These are phyloP conservation scores for Notothenia coriiceps DNA, from an alignment of 2,113 vertebrate genomes.

Conservation along the genomic window DNA sequence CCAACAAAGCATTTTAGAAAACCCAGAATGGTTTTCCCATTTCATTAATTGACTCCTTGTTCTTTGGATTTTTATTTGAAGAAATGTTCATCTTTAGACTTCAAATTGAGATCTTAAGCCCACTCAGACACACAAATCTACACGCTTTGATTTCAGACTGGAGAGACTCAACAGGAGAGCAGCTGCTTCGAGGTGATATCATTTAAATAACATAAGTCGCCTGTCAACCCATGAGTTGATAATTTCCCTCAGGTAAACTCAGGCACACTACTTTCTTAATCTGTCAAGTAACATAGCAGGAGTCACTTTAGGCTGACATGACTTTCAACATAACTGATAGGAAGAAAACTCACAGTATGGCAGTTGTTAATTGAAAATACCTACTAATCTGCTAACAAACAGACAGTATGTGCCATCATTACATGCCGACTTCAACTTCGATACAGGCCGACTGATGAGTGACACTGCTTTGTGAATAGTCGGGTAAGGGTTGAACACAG, in stretches of 20 bases:
- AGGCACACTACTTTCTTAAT: constrained; percentile 64
- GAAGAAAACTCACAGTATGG: constrained; percentile 38
- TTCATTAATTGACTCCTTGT: constrained; percentile 5
- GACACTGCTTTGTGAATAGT: not conserved
- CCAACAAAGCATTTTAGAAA: not conserved
- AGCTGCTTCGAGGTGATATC: constrained; percentile 76
- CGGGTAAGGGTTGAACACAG: constrained; percentile 1
- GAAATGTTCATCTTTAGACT: constrained; percentile 27
- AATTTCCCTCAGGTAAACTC: constrained; percentile 77
- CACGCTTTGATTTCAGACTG: constrained; percentile 49
- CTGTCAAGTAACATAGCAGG: constrained; percentile 59
- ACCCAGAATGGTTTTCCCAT: constrained; percentile 1
- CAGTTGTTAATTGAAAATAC: constrained; percentile 49
- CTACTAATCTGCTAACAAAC: constrained; percentile 21
- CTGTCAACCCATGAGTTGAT: constrained; percentile 72
- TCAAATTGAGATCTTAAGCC: constrained; percentile 26
- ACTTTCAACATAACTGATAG: constrained; percentile 46
- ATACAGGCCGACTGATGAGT: not conserved
- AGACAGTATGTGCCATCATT: constrained; percentile 1
- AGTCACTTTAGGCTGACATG: constrained; percentile 50
- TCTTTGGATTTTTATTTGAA: constrained; percentile 1
- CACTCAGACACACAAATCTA: constrained; percentile 7
- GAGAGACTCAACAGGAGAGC: constrained; percentile 58
- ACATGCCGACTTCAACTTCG: not conserved
- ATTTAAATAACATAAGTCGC: constrained; percentile 67